Conservation (phyloP, 92 coral and sea anemone species). For the Pocillopora grandis region DNA sequence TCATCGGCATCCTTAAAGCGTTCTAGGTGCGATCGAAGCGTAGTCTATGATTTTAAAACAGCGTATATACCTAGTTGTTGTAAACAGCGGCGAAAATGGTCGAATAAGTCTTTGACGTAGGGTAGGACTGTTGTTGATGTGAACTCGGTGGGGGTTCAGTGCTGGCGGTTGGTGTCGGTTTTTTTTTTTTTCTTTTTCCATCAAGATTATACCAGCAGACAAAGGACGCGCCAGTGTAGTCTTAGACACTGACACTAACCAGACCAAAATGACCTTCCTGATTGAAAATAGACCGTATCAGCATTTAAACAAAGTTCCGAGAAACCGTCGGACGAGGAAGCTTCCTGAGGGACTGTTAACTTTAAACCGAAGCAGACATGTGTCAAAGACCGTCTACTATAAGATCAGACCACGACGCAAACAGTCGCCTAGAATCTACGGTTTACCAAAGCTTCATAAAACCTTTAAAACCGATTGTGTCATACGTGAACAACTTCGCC, state of each 20-base stretch:
- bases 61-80: too few relatives aligned
- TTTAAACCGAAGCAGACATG: constrained; percentile 26
- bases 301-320: constrained; percentile 20
- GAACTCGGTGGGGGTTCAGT: too few relatives aligned
- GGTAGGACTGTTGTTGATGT: too few relatives aligned
- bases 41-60: too few relatives aligned
- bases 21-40: too few relatives aligned
- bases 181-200: too few relatives aligned
- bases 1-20: too few relatives aligned
- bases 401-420: constrained; percentile 14
- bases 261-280: neutral
- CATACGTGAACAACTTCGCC: neutral
- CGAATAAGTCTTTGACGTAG: too few relatives aligned
- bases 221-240: constrained; percentile 44
- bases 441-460: constrained; percentile 18
- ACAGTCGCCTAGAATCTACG: too few relatives aligned
- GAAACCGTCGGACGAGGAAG: constrained; percentile 9
- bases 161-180: too few relatives aligned
- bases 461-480: neutral
- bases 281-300: constrained; percentile 20
- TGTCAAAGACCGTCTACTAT: constrained; percentile 1
- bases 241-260: neutral
- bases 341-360: constrained; percentile 11
- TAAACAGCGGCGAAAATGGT: too few relatives aligned
- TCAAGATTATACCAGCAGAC: constrained; percentile 25